Percentiles rank a stretch among this genome's conserved stretches.
Conservation (phyloP, 2,113 vertebrate genomes). For the Labeo catla region DNA sequence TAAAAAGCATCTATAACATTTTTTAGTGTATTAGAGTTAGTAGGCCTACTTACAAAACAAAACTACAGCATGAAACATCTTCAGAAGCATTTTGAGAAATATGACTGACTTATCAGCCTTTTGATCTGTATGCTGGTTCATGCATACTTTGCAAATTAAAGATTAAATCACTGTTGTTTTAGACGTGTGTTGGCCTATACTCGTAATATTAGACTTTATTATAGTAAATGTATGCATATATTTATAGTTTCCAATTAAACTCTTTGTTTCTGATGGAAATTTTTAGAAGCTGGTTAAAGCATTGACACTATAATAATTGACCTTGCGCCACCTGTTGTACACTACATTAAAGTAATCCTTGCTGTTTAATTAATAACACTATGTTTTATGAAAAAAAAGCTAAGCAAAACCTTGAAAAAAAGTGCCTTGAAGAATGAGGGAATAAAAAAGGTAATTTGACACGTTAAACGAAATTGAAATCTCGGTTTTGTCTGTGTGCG, state of each 20-base stretch:
- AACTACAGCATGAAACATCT: neutral
- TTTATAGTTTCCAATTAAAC: neutral
- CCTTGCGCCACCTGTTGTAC: slow-evolving; percentile 9
- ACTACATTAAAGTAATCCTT: neutral
- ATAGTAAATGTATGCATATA: neutral
- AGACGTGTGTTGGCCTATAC: neutral
- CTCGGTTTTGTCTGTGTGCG: neutral
- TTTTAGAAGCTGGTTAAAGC: neutral
- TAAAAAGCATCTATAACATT: neutral
- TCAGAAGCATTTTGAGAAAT: too few relatives aligned
- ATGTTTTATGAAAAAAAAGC: neutral
- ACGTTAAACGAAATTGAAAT: neutral
- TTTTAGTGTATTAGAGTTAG: neutral
- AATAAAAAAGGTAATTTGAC: neutral
- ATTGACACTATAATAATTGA: neutral
- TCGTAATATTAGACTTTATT: neutral
- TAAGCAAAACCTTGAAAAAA: neutral
- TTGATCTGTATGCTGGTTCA: too few relatives aligned
- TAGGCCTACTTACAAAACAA: neutral
- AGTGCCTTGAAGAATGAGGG: neutral
- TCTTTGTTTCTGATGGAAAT: neutral
- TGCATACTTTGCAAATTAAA: neutral
- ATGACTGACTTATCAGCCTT: too few relatives aligned
- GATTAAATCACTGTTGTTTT: neutral
- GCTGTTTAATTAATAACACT: neutral